These are phyloP conservation scores for Drosophila bocqueti DNA, from an alignment of 1,140 invertebrate genomes.

Conservation along the genomic window DNA sequence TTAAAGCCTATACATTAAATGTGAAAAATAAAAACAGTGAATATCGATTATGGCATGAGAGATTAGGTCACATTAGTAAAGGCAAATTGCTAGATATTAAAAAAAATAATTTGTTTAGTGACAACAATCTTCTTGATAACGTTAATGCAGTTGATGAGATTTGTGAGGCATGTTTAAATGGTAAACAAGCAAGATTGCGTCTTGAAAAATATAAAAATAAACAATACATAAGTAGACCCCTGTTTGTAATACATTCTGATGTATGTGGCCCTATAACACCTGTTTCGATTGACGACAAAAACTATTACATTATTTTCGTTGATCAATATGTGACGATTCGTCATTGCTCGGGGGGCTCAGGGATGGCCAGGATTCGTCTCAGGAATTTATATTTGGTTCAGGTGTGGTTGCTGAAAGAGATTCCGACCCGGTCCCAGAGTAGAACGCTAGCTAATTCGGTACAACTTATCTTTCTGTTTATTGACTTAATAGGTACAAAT, in stretches of 20 bases:
- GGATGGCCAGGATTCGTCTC: too few relatives aligned
- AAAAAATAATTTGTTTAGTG: too few relatives aligned
- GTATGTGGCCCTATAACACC: not conserved
- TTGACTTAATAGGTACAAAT: too few relatives aligned
- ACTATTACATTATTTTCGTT: conserved; percentile 5
- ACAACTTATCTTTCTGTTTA: too few relatives aligned
- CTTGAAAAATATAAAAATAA: not conserved
- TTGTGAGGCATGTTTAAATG: too few relatives aligned
- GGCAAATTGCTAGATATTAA: conserved; percentile 62
- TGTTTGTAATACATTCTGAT: not conserved
- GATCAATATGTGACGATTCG: conserved; percentile 19
- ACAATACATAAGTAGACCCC: not conserved
- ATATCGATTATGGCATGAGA: conserved; percentile 1
- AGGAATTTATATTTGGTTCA: too few relatives aligned
- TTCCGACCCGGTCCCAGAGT: too few relatives aligned
- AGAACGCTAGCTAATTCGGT: too few relatives aligned
- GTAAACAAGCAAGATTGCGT: not conserved
- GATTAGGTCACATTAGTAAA: not conserved
- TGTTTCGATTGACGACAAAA: not conserved
- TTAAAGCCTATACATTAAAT: conserved; percentile 9
- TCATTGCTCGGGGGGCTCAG: too few relatives aligned
- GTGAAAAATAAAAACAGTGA: conserved; percentile 9
- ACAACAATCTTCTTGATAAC: too few relatives aligned
- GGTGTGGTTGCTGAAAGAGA: too few relatives aligned
- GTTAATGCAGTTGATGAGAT: too few relatives aligned